Evolutionary conservation across 2,113 vertebrate species (phyloP).

Genomic region (Ammodramus savannarum): DNA sequence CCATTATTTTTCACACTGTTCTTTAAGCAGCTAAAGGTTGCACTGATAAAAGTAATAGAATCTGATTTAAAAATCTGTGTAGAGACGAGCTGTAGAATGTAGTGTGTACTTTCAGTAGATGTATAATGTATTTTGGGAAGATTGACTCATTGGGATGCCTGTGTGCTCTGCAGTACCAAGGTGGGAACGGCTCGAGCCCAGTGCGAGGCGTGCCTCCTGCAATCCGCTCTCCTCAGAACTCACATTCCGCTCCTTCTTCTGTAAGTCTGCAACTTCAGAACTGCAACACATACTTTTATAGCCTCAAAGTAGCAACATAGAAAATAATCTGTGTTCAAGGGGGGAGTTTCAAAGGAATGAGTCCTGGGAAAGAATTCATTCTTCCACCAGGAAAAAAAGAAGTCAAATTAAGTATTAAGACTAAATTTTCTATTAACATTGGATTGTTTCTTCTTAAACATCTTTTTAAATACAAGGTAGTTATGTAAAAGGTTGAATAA

Average conservation of each 20-base stretch:
- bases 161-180: constrained; percentile 83
- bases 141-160: not conserved
- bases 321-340: not conserved
- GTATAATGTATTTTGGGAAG: not conserved
- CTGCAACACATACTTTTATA: not conserved
- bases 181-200: constrained; percentile 96
- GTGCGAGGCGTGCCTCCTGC: constrained; percentile 90
- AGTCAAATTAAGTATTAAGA: not conserved
- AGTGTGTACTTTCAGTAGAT: not conserved
- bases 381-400: not conserved
- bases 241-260: constrained; percentile 92
- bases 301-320: not conserved
- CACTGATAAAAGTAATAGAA: not conserved
- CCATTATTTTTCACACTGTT: accelerated
- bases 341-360: not conserved
- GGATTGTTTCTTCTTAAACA: not conserved
- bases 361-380: not conserved
- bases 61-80: not conserved
- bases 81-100: not conserved
- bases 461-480: not conserved
- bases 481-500: not conserved
- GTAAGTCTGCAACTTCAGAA: constrained; percentile 72
- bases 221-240: constrained; percentile 96
- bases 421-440: not conserved
- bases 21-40: not conserved